A percentile compares a stretch with the other conserved stretches of the same genome.
phyloP scores from a whole-genome alignment of 2,888 invertebrate species.

The Hedya salicella region DNA sequence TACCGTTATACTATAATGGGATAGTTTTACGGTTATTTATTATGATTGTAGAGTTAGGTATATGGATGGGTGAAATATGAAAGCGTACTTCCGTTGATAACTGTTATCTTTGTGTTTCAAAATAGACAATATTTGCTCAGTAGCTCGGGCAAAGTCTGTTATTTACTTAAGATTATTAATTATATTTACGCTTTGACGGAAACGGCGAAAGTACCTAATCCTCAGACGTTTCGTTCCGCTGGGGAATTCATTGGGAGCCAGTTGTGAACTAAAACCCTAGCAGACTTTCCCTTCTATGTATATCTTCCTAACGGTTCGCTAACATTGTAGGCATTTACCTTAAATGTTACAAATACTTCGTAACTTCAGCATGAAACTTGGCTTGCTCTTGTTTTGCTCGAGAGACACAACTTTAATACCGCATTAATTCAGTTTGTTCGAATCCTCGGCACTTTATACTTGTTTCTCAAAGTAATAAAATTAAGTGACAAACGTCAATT shows the following conservation, averaged over 20 bases:
- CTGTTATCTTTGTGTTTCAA: slow-evolving; percentile 19
- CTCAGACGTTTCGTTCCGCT: slow-evolving; percentile 1
- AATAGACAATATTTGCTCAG: slow-evolving; percentile 32
- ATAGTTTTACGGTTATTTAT: background rate
- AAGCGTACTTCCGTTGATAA: slow-evolving; percentile 26
- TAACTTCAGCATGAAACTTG: background rate
- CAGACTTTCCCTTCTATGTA: slow-evolving; percentile 8
- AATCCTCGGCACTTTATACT: background rate
- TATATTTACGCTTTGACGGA: slow-evolving; percentile 15
- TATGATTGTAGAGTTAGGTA: no score
- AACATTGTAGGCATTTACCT: slow-evolving; percentile 5
- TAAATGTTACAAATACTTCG: background rate
- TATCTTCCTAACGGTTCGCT: slow-evolving; percentile 8
- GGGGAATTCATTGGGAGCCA: slow-evolving; percentile 13
- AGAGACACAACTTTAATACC: slow-evolving; percentile 3
- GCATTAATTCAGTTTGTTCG: background rate
- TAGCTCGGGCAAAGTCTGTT: slow-evolving; percentile 8
- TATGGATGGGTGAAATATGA: slow-evolving; percentile 22
- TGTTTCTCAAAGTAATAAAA: background rate
- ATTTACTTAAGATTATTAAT: slow-evolving; percentile 22
- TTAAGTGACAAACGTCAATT: background rate
- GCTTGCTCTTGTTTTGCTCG: background rate
- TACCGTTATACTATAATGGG: no score
- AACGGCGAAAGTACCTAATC: slow-evolving; percentile 22
- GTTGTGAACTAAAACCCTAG: slow-evolving; percentile 1